Base-by-base conservation (phyloP, 2,113 vertebrate genomes). In the Lethenteron camtschaticum region DNA sequence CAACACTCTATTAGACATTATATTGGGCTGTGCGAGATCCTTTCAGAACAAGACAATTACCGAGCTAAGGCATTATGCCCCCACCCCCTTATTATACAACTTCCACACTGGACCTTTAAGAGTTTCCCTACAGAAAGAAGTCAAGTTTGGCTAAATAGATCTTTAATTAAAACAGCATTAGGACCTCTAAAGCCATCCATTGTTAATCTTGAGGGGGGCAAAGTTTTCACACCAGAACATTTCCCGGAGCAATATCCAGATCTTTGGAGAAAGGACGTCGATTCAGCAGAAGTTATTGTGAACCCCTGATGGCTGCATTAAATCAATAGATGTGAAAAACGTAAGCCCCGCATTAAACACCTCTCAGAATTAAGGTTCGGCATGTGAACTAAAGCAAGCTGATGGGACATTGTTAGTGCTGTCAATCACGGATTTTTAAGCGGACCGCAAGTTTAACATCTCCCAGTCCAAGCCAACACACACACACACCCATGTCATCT, bases 131-230 rank as follows among this genome's bases (percentile, higher is more conserved):
- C 63, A 66, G 63, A 66, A 66, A 66, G 63, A 66, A 66, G 63
- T 66, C 63, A 66, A 66, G 63, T 66, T 66, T 66, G 63, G 24
- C 63, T 66, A 66, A 66, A 66, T 66, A 66, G 63, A 66, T 66
- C 63, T 66, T 66, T 66, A 66, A 66, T 66, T 66, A 66, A 66
- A 66, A 66, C 63, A 66, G 63, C 63, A 66, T 66, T 66, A 66
- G 63, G 24, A 66, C n/a, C 63, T 11, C 63, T 66, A 66, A 66
- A 16, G 63, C 63, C 10, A 24, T 9, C 63, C 63, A 66, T 66
- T 66, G 63, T 66, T 66, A 66, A 16, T 66, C n/a, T 66, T 24
- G 24, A 66, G n/a, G 63, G 63, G 24, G 63, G n/a, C 41, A 41
- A 24, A 66, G 63, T 66, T 66, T 66, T 66, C 63, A 66, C 63